A percentile compares a stretch with the other conserved stretches of the same genome.
Evolutionary conservation across 2,888 invertebrate genomes (phyloP).

Genomic region (Drosophila formosana): DNA sequence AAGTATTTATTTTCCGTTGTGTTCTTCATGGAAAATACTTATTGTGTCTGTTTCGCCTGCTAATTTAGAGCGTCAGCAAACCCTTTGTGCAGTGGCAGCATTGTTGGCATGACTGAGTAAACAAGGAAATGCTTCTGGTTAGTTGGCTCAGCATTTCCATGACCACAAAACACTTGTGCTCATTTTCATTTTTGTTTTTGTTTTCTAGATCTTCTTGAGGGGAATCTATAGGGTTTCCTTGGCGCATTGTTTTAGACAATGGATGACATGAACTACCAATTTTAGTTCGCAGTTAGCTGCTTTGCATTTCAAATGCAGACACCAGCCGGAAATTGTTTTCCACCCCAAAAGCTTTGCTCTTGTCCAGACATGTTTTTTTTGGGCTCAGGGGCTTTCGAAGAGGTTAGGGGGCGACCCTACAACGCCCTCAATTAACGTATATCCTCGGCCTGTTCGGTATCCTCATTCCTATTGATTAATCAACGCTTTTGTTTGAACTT

Average conservation of each 20-base stretch:
- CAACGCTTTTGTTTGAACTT: slow-evolving; percentile 74
- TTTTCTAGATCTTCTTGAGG: slow-evolving; percentile 28
- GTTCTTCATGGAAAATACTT: neutral
- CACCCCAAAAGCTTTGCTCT: slow-evolving; percentile 33
- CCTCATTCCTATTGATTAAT: slow-evolving; percentile 64
- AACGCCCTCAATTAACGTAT: slow-evolving; percentile 50
- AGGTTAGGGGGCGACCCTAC: neutral
- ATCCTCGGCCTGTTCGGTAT: slow-evolving; percentile 26
- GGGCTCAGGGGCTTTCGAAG: neutral
- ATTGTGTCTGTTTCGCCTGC: slow-evolving; percentile 17
- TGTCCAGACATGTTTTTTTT: slow-evolving; percentile 23
- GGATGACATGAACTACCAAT: slow-evolving; percentile 44
- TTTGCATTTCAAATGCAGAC: slow-evolving; percentile 61
- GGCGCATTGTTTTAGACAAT: slow-evolving; percentile 55
- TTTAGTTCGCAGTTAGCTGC: slow-evolving; percentile 35
- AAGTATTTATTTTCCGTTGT: neutral
- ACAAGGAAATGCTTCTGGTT: slow-evolving; percentile 16
- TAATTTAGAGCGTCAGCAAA: slow-evolving; percentile 32
- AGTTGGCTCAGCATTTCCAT: slow-evolving; percentile 25
- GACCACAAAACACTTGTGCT: slow-evolving; percentile 36
- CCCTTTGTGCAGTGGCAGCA: slow-evolving; percentile 5
- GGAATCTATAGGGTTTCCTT: slow-evolving; percentile 51
- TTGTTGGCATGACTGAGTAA: neutral
- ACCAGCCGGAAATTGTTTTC: slow-evolving; percentile 45
- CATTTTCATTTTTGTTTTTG: slow-evolving; percentile 28